Evolutionary conservation across 2,113 vertebrate genomes (phyloP), one percentile per base, ranked within the genome.

Genomic region (Larimichthys crocea): DNA sequence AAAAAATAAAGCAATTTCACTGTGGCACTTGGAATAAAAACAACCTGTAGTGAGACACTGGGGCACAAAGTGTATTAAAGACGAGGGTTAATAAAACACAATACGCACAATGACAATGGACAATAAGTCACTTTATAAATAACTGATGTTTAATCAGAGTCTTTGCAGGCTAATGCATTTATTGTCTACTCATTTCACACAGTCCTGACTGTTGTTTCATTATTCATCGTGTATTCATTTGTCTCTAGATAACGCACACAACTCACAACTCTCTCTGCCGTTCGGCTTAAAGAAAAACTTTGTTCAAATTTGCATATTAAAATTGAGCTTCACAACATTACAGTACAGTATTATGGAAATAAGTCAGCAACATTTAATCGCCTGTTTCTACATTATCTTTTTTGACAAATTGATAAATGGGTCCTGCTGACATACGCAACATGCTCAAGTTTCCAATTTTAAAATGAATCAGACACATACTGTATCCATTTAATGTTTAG

Each of bases 21-120:
- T 2, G 9, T 31, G 10, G 20, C 40, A 20, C 50, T 49, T 29
- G 31, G 76, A 61, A 56, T 50, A 49, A 74, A 49, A 74, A 74
- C n/a, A 56, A 59, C 52, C 26, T 50, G 35, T 5, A 57, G 42
- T 19, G 22, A 46, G 40, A 52, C 29, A 29, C 26, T 10, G 6
- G 15, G 35, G 12, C 29, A 26, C 16, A 61, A 53, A 22, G 2
- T 29, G 16, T 10, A 20, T 26, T 42, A 55, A 29, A 55, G 42
- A 49, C 35, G 1, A 40, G 35, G 35, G 35, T 40, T 40, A 40
- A 8, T 40, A 40, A 40, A 11, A 46, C 10, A 35, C 19, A 22
- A 10, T 20, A 48, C 22, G 19, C 19, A 62, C 26, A 26, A 26
- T 26, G 26, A 26, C 26, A 26, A 26, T 40, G 29, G 16, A 42